Conservation (phyloP, 2,888 invertebrate genomes). For the Halictus ligatus region DNA sequence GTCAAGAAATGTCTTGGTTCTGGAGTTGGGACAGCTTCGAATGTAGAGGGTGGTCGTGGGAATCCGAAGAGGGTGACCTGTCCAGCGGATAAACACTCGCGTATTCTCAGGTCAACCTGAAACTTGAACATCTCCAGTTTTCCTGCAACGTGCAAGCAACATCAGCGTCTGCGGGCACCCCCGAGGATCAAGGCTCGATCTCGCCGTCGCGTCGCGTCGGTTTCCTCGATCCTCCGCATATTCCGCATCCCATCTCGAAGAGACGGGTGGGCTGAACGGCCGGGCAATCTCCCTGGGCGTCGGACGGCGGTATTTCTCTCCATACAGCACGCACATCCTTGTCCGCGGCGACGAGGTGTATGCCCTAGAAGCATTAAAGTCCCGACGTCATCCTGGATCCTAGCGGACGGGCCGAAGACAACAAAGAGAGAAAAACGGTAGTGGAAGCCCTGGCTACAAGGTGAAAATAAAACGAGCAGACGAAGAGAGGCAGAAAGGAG, state of each 20-base stretch:
- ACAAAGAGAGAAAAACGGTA: constrained; percentile 77
- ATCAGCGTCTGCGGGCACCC: background rate
- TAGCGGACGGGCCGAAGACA: constrained; percentile 75
- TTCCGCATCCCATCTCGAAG: constrained; percentile 59
- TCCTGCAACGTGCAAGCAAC: background rate
- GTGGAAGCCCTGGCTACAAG: constrained; percentile 73
- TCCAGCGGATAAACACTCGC: background rate
- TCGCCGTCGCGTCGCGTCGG: background rate
- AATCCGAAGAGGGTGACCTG: background rate
- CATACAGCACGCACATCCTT: constrained; percentile 30
- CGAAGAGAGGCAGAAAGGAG: constrained; percentile 39
- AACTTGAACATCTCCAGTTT: background rate
- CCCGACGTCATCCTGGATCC: constrained; percentile 78
- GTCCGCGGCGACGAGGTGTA: constrained; percentile 51
- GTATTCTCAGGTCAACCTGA: background rate
- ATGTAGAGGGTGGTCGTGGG: no score
- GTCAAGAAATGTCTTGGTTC: no score
- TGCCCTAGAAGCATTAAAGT: constrained; percentile 80
- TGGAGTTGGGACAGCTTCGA: no score
- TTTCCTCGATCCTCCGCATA: constrained; percentile 25
- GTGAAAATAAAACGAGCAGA: constrained; percentile 75
- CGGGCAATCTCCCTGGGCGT: constrained; percentile 73
- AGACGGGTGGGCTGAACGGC: constrained; percentile 75
- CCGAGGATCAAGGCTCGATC: constrained; percentile 8
- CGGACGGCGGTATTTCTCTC: constrained; percentile 29